A percentile compares a stretch with the other conserved stretches of the same genome.
Conservation (phyloP, 2,113 vertebrate species). For the Scopus umbretta region DNA sequence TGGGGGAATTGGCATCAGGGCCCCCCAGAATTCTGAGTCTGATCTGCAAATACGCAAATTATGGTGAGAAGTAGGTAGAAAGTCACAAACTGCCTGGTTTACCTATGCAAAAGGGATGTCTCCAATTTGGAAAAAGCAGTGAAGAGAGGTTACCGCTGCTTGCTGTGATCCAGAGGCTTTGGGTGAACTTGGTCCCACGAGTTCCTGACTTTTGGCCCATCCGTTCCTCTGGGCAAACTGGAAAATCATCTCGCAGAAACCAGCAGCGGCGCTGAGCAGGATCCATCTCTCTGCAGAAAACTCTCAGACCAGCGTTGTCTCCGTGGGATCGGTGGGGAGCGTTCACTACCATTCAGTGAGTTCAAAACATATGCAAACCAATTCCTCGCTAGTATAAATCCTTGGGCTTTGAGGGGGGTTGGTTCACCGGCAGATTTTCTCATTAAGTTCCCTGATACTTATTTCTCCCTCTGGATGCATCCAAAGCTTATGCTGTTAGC, state of each 20-base stretch:
- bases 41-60: neutral
- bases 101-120: neutral
- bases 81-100: neutral
- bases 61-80: neutral
- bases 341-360: neutral
- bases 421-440: neutral
- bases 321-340: rapidly evolving
- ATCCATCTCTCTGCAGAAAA: neutral
- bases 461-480: neutral
- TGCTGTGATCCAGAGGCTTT: neutral
- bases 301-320: neutral
- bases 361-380: neutral
- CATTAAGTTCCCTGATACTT: neutral
- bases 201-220: neutral
- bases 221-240: neutral
- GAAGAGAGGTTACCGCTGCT: neutral
- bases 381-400: neutral
- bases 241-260: neutral
- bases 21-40: neutral
- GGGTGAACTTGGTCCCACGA: neutral
- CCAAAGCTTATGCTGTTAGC: neutral
- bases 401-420: neutral
- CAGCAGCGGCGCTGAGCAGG: neutral
- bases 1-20: neutral
- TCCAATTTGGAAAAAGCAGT: neutral